phyloP scores from a whole-genome alignment of 2,888 invertebrate species.

The Epistrophe eligans region DNA sequence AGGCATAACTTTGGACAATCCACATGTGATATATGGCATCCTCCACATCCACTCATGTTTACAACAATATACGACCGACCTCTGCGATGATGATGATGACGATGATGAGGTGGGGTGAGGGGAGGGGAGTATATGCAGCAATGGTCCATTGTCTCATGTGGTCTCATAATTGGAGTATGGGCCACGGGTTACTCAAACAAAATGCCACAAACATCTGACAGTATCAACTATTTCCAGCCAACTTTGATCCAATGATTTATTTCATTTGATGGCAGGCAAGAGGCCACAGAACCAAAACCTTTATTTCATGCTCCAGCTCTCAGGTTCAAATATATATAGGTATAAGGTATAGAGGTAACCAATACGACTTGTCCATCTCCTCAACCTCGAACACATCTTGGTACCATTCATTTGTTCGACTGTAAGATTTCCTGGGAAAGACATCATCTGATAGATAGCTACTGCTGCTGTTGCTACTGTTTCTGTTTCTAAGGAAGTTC shows the following conservation, averaged over 20 bases:
- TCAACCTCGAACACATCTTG: constrained; percentile 56
- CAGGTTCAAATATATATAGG: constrained; percentile 1
- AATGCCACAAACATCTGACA: constrained; percentile 69
- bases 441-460: constrained; percentile 75
- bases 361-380: constrained; percentile 34
- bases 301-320: constrained; percentile 11
- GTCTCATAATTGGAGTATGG: constrained; percentile 71
- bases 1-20: constrained; percentile 74
- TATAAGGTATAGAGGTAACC: neutral
- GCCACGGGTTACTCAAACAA: constrained; percentile 32
- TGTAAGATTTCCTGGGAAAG: constrained; percentile 76
- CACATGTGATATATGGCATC: constrained; percentile 74
- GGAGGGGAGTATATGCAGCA: neutral
- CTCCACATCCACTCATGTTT: constrained; percentile 70
- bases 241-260: constrained; percentile 76
- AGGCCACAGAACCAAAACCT: constrained; percentile 15
- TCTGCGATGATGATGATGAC: neutral
- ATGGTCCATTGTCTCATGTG: constrained; percentile 58
- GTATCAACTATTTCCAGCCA: constrained; percentile 75
- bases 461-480: constrained; percentile 54
- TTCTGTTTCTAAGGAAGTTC: constrained; percentile 74
- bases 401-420: constrained; percentile 72
- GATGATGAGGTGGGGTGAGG: neutral
- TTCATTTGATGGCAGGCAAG: constrained; percentile 67
- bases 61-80: constrained; percentile 70